phyloP scores from a whole-genome alignment of 2,888 invertebrate genomes.

The Lucinisca nassula region DNA sequence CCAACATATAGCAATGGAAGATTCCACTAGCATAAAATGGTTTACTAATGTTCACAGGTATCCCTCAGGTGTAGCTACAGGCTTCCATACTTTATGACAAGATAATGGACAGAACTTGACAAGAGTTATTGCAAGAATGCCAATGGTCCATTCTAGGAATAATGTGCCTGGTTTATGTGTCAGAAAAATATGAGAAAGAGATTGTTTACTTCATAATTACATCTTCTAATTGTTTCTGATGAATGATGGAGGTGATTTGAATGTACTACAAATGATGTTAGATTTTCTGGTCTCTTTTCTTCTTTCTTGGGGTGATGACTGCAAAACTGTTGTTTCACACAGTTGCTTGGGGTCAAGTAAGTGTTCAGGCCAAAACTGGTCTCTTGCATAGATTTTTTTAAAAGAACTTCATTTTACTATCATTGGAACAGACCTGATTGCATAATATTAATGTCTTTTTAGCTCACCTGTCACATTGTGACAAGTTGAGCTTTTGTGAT shows the following conservation, averaged over 20 bases:
- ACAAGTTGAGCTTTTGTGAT: no score
- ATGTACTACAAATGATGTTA: background rate
- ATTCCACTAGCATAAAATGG: no score
- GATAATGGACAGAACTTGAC: background rate
- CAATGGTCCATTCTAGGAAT: background rate
- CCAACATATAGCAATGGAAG: no score
- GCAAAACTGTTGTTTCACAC: background rate
- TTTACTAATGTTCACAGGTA: no score
- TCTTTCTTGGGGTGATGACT: background rate
- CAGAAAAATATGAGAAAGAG: background rate
- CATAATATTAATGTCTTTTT: no score
- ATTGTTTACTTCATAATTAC: slow-evolving; percentile 15
- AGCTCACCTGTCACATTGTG: no score
- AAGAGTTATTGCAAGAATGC: background rate
- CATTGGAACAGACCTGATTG: no score
- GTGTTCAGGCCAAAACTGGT: no score
- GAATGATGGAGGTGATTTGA: background rate
- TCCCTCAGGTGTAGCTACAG: no score
- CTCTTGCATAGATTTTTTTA: no score
- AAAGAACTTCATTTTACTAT: no score
- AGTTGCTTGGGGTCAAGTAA: no score
- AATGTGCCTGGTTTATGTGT: background rate
- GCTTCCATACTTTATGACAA: background rate
- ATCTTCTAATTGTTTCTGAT: background rate
- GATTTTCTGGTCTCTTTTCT: background rate